A percentile compares a stretch with the other conserved stretches of the same genome.
Evolutionary conservation across 2,113 vertebrate genomes (phyloP).

Genomic region (Grantiella picta): DNA sequence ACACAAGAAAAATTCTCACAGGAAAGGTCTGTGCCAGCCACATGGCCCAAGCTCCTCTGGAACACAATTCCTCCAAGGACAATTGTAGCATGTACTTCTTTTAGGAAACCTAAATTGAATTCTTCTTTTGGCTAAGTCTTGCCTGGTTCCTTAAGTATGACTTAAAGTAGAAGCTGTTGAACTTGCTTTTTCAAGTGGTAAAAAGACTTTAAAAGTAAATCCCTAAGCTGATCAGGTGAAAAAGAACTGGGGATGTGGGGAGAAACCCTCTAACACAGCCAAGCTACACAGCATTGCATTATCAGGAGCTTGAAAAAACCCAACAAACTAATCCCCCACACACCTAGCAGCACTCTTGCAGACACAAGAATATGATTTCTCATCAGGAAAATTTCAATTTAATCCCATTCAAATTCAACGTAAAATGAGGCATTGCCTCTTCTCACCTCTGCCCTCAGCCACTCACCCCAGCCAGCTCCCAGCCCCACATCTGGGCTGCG

Average conservation of each 20-base stretch:
- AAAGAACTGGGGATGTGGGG: not conserved
- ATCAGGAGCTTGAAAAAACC: not conserved
- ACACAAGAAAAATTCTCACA: too few relatives aligned
- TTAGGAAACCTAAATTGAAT: not conserved
- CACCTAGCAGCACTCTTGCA: not conserved
- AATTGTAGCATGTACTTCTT: not conserved
- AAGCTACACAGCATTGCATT: not conserved
- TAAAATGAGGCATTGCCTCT: not conserved
- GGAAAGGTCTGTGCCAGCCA: too few relatives aligned
- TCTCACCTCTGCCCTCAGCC: not conserved
- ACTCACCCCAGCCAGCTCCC: fast-evolving
- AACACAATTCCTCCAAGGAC: not conserved
- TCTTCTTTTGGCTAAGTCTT: not conserved
- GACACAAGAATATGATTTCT: not conserved
- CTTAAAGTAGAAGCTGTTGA: not conserved
- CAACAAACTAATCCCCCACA: not conserved
- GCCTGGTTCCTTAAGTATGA: not conserved
- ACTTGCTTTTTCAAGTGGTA: not conserved
- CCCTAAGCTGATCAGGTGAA: not conserved
- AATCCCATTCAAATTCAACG: not conserved
- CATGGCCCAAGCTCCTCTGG: not conserved
- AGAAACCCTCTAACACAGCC: not conserved
- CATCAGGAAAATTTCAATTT: not conserved
- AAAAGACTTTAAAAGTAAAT: not conserved
- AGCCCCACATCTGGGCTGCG: fast-evolving